Conservation (phyloP, 2,888 invertebrate species). For the Melipona bicolor region DNA sequence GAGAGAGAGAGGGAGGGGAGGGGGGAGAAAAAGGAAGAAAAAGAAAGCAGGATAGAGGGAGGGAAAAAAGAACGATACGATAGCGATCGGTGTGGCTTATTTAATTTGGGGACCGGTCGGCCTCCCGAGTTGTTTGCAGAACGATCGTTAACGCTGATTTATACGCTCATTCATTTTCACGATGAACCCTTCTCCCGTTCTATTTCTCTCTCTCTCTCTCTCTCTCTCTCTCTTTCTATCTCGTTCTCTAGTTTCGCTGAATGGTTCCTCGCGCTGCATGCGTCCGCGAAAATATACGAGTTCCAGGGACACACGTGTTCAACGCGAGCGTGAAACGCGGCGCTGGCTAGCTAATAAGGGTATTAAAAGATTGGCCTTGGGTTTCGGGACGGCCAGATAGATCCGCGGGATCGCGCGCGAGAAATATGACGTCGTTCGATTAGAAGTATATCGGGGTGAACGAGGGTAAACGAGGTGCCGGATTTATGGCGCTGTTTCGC, state of each 20-base stretch:
- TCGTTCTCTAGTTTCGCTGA: not conserved
- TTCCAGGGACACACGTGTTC: constrained; percentile 38
- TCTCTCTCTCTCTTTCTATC: not conserved
- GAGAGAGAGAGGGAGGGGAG: no score
- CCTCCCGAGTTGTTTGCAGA: constrained; percentile 67
- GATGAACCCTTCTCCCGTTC: constrained; percentile 50
- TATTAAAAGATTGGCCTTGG: constrained; percentile 17
- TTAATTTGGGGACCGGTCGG: constrained; percentile 69
- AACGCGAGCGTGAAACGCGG: constrained; percentile 10
- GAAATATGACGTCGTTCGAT: constrained; percentile 1
- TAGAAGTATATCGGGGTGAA: not conserved
- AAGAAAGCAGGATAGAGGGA: not conserved
- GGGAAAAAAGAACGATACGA: constrained; percentile 35
- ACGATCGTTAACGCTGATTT: constrained; percentile 76
- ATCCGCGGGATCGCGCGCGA: not conserved
- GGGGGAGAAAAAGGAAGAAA: not conserved
- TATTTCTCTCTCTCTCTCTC: not conserved
- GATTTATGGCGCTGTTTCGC: not conserved
- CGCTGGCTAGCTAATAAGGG: constrained; percentile 29
- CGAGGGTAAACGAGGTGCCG: not conserved
- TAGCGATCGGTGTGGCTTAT: constrained; percentile 70
- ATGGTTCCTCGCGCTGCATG: not conserved
- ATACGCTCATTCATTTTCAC: constrained; percentile 73
- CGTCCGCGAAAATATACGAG: constrained; percentile 24
- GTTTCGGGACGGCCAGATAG: not conserved